These are phyloP conservation scores for Thaumetopoea pityocampa DNA, from an alignment of 1,140 invertebrate species.

Conservation along the genomic window DNA sequence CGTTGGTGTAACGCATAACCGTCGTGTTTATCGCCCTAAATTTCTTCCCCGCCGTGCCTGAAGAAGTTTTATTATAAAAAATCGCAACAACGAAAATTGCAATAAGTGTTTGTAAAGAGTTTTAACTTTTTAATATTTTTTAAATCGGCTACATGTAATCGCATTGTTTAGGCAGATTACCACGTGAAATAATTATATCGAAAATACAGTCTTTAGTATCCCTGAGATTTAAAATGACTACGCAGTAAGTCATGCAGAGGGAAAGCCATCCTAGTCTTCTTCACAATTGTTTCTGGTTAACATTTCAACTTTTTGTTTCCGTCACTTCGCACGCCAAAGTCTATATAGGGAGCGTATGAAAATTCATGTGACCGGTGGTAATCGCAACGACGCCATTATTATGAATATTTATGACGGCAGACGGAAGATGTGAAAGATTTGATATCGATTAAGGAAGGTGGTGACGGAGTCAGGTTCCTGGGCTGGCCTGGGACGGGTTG, in stretches of 20 bases:
- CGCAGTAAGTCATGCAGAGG: slow-evolving; percentile 4
- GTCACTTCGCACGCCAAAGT: slow-evolving; percentile 3
- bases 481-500: not conserved
- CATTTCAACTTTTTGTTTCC: slow-evolving; percentile 22
- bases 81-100: no score
- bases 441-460: slow-evolving; percentile 30
- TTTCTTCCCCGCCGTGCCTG: no score
- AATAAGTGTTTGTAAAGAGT: no score
- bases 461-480: slow-evolving; percentile 12
- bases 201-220: slow-evolving; percentile 3
- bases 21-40: no score
- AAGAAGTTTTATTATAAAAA: no score
- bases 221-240: slow-evolving; percentile 5
- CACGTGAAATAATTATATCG: slow-evolving; percentile 4
- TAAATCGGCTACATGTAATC: no score
- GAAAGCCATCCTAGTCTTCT: slow-evolving; percentile 17
- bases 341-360: slow-evolving; percentile 36
- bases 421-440: slow-evolving; percentile 37
- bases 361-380: slow-evolving; percentile 34
- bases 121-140: no score
- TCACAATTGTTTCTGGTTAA: slow-evolving; percentile 21
- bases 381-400: slow-evolving; percentile 24
- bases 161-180: no score
- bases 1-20: no score
- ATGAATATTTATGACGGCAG: slow-evolving; percentile 44